Percentiles rank a stretch among this genome's conserved stretches.
These are phyloP conservation scores for Osmoderma eremita DNA, from an alignment of 2,888 invertebrate genomes.

Conservation along the genomic window DNA sequence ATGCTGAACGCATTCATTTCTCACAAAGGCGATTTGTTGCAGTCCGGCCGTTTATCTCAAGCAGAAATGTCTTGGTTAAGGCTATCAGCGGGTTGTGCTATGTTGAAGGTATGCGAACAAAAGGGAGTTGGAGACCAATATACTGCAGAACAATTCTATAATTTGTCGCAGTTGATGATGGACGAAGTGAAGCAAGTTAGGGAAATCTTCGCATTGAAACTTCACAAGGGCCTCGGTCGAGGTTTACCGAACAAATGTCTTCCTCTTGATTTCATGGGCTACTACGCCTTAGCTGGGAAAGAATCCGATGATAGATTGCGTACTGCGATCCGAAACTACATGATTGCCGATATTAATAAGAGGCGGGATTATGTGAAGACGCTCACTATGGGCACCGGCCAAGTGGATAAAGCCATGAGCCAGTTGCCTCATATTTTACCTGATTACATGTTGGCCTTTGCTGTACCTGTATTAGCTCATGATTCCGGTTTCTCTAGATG, in stretches of 20 bases:
- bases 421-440: conserved; percentile 91
- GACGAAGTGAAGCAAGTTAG: conserved; percentile 88
- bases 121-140: conserved; percentile 96
- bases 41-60: conserved; percentile 78
- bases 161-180: conserved; percentile 89
- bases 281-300: conserved; percentile 89
- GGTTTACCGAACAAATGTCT: conserved; percentile 90
- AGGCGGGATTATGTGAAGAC: conserved; percentile 92
- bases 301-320: conserved; percentile 86
- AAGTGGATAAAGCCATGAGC: conserved; percentile 75
- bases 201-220: conserved; percentile 85
- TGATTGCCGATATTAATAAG: conserved; percentile 87
- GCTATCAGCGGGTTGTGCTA: conserved; percentile 92
- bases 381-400: conserved; percentile 74
- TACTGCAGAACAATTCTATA: conserved; percentile 94
- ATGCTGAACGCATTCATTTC: conserved; percentile 94
- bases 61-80: conserved; percentile 95
- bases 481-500: conserved; percentile 84
- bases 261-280: conserved; percentile 96
- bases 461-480: conserved; percentile 95
- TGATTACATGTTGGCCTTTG: conserved; percentile 96
- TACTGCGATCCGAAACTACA: conserved; percentile 77
- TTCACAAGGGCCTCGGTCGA: conserved; percentile 89
- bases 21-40: conserved; percentile 76
- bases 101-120: conserved; percentile 97